Evolutionary conservation across 2,888 invertebrate genomes (phyloP).

Genomic region (Mystacides longicornis): DNA sequence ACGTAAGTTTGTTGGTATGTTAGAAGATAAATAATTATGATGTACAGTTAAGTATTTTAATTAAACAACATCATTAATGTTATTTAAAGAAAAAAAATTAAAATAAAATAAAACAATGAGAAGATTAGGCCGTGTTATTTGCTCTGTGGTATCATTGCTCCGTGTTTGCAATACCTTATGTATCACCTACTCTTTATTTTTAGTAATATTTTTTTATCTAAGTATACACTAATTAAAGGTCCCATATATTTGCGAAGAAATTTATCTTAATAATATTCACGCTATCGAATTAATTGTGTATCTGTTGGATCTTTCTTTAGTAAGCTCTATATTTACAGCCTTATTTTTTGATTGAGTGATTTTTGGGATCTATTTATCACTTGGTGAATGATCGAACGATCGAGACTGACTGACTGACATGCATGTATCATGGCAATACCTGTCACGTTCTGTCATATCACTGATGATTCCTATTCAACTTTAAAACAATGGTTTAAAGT

Average conservation of each 20-base stretch:
- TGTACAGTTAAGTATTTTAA: neutral
- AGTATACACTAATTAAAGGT: neutral
- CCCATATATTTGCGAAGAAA: neutral
- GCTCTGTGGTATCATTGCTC: conserved; percentile 26
- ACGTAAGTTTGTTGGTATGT: neutral
- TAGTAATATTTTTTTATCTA: neutral
- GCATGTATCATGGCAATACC: neutral
- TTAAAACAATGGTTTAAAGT: neutral
- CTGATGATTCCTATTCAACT: neutral
- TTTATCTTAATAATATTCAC: no score
- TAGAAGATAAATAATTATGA: neutral
- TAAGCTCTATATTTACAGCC: conserved; percentile 15
- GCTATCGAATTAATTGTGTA: no score
- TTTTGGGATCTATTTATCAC: neutral
- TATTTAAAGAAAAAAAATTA: neutral
- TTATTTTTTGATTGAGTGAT: neutral
- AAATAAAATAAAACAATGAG: conserved; percentile 16
- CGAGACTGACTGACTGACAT: neutral
- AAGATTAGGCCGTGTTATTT: conserved; percentile 27
- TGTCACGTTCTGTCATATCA: neutral
- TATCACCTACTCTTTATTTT: neutral
- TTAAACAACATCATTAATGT: neutral
- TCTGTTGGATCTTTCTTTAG: neutral
- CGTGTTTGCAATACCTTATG: conserved; percentile 7
- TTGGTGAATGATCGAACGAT: neutral